phyloP scores from a whole-genome alignment of 1,140 invertebrate species.

The Belonocnema kinseyi region DNA sequence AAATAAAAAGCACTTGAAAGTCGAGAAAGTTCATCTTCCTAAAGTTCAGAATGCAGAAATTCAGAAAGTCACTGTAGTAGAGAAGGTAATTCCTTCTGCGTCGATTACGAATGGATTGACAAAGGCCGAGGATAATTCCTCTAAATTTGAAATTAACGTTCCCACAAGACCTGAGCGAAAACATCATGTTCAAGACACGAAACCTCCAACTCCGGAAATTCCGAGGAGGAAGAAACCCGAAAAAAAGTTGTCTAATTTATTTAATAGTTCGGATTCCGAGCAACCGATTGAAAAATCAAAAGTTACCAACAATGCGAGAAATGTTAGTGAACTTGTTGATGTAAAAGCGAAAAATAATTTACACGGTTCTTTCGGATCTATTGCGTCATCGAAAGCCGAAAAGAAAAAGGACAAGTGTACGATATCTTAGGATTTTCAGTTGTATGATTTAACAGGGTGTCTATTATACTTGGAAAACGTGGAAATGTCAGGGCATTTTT shows the following conservation, averaged over 20 bases:
- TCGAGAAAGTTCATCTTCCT: slow-evolving; percentile 24
- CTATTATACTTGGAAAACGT: no score
- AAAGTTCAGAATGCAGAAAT: slow-evolving; percentile 30
- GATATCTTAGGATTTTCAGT: slow-evolving; percentile 60
- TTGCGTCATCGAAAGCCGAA: slow-evolving; percentile 45
- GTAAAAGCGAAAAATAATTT: slow-evolving; percentile 43
- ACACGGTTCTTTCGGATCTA: slow-evolving; percentile 53
- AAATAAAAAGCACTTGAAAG: neutral
- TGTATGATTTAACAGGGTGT: slow-evolving; percentile 7
- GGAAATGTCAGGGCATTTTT: no score
- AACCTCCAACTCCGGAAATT: slow-evolving; percentile 4
- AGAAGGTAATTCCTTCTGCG: slow-evolving; percentile 44
- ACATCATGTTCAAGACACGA: slow-evolving; percentile 39
- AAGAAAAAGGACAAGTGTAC: slow-evolving; percentile 70
- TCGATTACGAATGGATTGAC: slow-evolving; percentile 15
- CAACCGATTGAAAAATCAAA: slow-evolving; percentile 31
- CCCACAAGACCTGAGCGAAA: slow-evolving; percentile 55
- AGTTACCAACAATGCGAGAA: slow-evolving; percentile 27
- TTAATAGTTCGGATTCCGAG: slow-evolving; percentile 32
- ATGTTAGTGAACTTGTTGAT: slow-evolving; percentile 36
- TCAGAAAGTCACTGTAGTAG: slow-evolving; percentile 51
- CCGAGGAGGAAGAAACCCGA: slow-evolving; percentile 22
- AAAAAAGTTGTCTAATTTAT: slow-evolving; percentile 27
- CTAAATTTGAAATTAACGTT: neutral
- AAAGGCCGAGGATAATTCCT: slow-evolving; percentile 4